Evolutionary conservation across 2,888 invertebrate genomes (phyloP), one percentile per base, ranked within the genome.

Genomic region (Cephus spinipes): DNA sequence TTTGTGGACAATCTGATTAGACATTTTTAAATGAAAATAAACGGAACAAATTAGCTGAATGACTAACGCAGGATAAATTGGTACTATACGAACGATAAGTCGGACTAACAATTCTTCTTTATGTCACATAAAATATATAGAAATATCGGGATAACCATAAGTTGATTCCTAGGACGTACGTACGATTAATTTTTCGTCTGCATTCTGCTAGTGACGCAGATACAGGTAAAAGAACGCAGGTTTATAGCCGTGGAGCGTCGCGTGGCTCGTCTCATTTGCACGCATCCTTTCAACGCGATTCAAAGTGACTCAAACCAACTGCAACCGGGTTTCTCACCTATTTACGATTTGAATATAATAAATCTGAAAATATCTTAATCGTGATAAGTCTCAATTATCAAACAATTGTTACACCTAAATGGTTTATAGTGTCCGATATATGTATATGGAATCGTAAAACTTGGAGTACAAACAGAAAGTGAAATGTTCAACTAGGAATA

Each of bases 241-340:
- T 83, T 86, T 88, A 88, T 88, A 88, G 83, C 82, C 83, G 83
- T 82, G 83, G 80, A 77, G 77, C 84, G 77, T 79, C 82, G 81
- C 79, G 82, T 79, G 79, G 79, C 83, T 80, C 79, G 82, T 82
- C 82, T 87, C 87, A 88, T 87, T 88, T 87, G 84, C 84, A 84
- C 80, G 79, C 80, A 79, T 79, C 82, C 81, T 79, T 80, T 74
- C 55, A 55, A 23, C 55, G 55, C 0, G 55, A 55, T 55, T 55
- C 55, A 55, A 15, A 55, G 23, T 23, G 55, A 55, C 55, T 55
- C 23, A 40, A 40, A 15, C 40, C 23, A 23, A 23, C 40, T 40
- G 6, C 40, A 40, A 36, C 6, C 55, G 23, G 55, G 55, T 9
- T 23, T 23, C 23, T 55, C 23, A 9, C 2, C 6, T 9, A 55